These are phyloP conservation scores for Rhingia rostrata DNA, from an alignment of 2,888 invertebrate genomes.

Conservation along the genomic window DNA sequence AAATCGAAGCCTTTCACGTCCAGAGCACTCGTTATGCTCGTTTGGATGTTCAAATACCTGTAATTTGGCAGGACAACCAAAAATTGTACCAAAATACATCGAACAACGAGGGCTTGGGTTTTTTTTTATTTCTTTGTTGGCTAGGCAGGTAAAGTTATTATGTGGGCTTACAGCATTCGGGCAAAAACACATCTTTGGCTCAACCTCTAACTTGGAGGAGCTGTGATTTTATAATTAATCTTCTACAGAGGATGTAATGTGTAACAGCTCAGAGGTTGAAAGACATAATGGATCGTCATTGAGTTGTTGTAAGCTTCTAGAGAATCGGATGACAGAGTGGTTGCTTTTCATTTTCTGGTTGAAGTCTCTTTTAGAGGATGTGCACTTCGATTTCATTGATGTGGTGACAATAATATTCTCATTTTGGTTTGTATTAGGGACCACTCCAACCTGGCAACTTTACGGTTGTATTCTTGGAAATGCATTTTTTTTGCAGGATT, in stretches of 20 bases:
- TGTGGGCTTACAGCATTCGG: not conserved
- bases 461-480: no score
- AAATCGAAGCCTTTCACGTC: constrained; percentile 35
- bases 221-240: constrained; percentile 23
- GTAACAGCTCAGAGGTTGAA: not conserved
- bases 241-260: not conserved
- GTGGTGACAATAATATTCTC: no score
- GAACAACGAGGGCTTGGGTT: not conserved
- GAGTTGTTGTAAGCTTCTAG: not conserved
- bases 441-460: no score
- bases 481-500: no score
- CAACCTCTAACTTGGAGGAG: constrained; percentile 6
- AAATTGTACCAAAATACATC: not conserved
- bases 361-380: no score
- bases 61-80: constrained; percentile 46
- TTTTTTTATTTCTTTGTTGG: not conserved
- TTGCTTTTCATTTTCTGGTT: no score
- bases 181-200: constrained; percentile 10
- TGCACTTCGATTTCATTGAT: no score
- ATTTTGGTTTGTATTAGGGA: no score
- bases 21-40: not conserved
- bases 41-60: constrained; percentile 26
- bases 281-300: not conserved
- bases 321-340: no score
- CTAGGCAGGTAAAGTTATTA: not conserved